These are phyloP conservation scores for Aeoliscus strigatus DNA, from an alignment of 2,797 vertebrate genomes.

Conservation along the genomic window DNA sequence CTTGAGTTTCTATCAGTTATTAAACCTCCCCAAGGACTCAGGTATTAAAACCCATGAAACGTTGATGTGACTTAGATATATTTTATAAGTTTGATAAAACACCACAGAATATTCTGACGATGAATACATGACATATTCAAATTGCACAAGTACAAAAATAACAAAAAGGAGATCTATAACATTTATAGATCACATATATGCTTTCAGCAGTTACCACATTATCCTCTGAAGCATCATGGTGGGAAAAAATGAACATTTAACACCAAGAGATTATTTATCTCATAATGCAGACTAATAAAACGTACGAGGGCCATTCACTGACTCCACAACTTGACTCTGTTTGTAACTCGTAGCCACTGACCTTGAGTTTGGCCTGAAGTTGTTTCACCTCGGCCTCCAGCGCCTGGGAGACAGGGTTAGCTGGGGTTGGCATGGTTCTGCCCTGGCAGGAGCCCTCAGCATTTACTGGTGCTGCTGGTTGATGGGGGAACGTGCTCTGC, in stretches of 20 bases:
- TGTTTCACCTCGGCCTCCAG: slow-evolving; percentile 85
- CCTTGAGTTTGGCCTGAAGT: slow-evolving; percentile 88
- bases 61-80: slow-evolving; percentile 38
- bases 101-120: slow-evolving; percentile 3
- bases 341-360: slow-evolving; percentile 48
- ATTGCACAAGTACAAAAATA: slow-evolving; percentile 10
- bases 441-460: slow-evolving; percentile 63
- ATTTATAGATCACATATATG: neutral
- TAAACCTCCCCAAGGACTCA: slow-evolving; percentile 32
- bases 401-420: slow-evolving; percentile 68
- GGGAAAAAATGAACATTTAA: slow-evolving; percentile 43
- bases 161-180: slow-evolving; percentile 5
- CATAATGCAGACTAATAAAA: slow-evolving; percentile 29
- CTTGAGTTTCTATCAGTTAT: slow-evolving; percentile 39
- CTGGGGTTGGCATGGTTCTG: slow-evolving; percentile 49
- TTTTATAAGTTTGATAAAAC: slow-evolving; percentile 33
- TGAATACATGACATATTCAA: slow-evolving; percentile 15
- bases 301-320: slow-evolving; percentile 31
- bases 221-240: slow-evolving; percentile 22
- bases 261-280: slow-evolving; percentile 35
- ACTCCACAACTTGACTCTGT: slow-evolving; percentile 3
- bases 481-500: slow-evolving; percentile 53
- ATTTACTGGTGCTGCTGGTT: slow-evolving; percentile 37
- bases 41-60: slow-evolving; percentile 24
- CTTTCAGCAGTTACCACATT: slow-evolving; percentile 11